Evolutionary conservation across 2,797 vertebrate species (phyloP).

Genomic region (Pelodytes ibericus): DNA sequence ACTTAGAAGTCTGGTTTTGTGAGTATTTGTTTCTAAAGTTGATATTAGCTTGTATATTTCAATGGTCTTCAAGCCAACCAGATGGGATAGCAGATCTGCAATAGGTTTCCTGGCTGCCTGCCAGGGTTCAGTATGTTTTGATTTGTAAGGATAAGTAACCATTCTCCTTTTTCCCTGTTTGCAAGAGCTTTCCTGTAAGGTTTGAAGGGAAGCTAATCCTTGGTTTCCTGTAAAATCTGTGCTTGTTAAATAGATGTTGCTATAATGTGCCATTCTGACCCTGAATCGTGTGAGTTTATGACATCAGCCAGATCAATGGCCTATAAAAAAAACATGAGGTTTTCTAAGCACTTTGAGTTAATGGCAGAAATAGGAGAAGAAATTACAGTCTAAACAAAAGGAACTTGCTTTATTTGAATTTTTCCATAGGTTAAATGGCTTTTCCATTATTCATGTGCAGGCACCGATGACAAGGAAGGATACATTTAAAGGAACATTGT

Average conservation of each 20-base stretch:
- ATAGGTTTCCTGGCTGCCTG: slow-evolving; percentile 71
- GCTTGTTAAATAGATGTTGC: slow-evolving; percentile 60
- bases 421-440: neutral
- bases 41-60: slow-evolving; percentile 74
- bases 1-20: slow-evolving; percentile 65
- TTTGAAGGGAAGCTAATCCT: slow-evolving; percentile 65
- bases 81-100: slow-evolving; percentile 75
- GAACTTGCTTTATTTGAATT: neutral
- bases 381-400: slow-evolving; percentile 10
- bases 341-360: slow-evolving; percentile 29
- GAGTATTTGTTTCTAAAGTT: slow-evolving; percentile 73
- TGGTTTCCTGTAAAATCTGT: slow-evolving; percentile 67
- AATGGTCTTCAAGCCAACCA: slow-evolving; percentile 71
- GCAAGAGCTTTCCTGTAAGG: slow-evolving; percentile 66
- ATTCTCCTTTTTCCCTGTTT: slow-evolving; percentile 72
- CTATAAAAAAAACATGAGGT: slow-evolving; percentile 57
- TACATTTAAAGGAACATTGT: neutral
- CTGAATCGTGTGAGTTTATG: slow-evolving; percentile 63
- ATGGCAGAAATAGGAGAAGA: slow-evolving; percentile 8
- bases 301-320: slow-evolving; percentile 49
- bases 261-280: slow-evolving; percentile 46
- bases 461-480: neutral
- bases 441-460: neutral
- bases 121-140: slow-evolving; percentile 73
- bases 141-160: slow-evolving; percentile 73